Evolutionary conservation across 2,888 invertebrate species (phyloP).

Genomic region (Onchidella celtica): DNA sequence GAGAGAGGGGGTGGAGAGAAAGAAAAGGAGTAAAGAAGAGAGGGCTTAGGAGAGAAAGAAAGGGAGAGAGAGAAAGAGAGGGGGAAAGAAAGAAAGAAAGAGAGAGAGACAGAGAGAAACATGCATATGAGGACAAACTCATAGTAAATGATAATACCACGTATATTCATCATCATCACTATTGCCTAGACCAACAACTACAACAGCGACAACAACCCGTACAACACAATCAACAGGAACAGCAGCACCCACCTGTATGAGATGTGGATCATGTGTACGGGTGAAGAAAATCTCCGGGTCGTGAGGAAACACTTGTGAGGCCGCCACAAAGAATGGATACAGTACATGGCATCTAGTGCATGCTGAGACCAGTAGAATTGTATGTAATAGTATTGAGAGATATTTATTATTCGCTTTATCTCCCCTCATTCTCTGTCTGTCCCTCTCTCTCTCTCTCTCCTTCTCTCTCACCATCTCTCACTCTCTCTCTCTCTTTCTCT

Average conservation of each 20-base stretch:
- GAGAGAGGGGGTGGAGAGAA: not conserved
- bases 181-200: not conserved
- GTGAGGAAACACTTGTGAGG: slow-evolving; percentile 59
- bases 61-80: not conserved
- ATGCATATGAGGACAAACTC: no score
- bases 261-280: slow-evolving; percentile 53
- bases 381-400: no score
- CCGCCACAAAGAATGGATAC: slow-evolving; percentile 62
- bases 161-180: not conserved
- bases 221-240: not conserved
- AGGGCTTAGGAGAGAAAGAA: not conserved
- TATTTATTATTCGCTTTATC: not conserved
- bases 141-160: no score
- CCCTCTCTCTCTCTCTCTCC: not conserved
- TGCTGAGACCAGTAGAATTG: slow-evolving; percentile 47
- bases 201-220: not conserved
- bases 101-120: no score
- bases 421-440: not conserved
- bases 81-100: not conserved
- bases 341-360: slow-evolving; percentile 59
- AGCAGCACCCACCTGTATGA: slow-evolving; percentile 43
- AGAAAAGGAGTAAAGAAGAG: not conserved
- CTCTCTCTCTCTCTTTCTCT: not conserved
- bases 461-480: not conserved
- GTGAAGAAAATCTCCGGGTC: slow-evolving; percentile 64